A percentile compares a stretch with the other conserved stretches of the same genome.
Evolutionary conservation across 1,140 invertebrate species (phyloP).

Genomic region (Plutomurus gul): DNA sequence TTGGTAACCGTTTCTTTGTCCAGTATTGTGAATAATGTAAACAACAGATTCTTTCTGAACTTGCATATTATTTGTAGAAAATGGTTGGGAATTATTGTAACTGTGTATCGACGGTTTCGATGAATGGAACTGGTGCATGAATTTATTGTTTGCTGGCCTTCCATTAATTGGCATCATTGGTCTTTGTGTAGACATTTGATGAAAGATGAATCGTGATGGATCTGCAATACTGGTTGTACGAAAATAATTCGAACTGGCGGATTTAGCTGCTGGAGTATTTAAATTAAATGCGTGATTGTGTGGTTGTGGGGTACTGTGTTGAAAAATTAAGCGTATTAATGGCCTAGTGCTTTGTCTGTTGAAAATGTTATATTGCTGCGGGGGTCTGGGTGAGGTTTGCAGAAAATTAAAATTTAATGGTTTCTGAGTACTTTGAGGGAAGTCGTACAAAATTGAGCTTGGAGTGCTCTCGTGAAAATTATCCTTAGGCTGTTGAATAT

Average conservation of each 20-base stretch:
- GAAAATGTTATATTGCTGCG: neutral
- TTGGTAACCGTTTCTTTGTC: neutral
- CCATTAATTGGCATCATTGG: neutral
- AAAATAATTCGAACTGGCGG: neutral
- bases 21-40: neutral
- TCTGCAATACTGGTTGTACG: constrained; percentile 3
- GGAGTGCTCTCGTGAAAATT: neutral
- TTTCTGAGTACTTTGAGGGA: neutral
- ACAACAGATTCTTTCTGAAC: neutral
- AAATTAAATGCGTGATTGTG: neutral
- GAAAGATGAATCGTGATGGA: neutral
- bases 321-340: constrained; percentile 10
- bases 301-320: neutral
- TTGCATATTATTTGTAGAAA: neutral
- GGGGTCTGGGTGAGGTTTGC: neutral
- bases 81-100: neutral
- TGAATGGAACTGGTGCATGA: neutral
- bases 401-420: neutral
- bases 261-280: neutral
- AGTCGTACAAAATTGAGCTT: neutral
- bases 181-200: neutral
- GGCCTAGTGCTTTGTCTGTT: neutral
- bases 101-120: neutral
- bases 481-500: neutral
- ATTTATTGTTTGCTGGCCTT: neutral